Evolutionary conservation across 2,113 vertebrate genomes (phyloP), one percentile per base, ranked within the genome.

Genomic region (Sphaerodactylus townsendi): DNA sequence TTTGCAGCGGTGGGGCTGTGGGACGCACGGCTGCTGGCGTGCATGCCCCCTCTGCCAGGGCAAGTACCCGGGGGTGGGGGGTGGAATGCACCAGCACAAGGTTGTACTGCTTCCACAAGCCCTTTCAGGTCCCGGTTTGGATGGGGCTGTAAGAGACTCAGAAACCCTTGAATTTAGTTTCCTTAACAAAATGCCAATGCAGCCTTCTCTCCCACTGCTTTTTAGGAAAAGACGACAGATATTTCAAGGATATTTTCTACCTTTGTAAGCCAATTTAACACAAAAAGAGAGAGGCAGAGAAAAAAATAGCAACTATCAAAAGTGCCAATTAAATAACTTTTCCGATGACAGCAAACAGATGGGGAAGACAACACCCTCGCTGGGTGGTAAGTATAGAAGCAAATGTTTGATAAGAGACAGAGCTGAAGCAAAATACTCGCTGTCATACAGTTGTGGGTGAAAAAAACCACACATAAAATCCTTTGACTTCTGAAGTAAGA

Each of bases 281-380:
- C 37, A 77, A 80, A 37, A 37, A 56, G 17, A 88, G 87, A 72
- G 59, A 65, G 0, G 3, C 35, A 75, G 72, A n/a, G 15, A 56
- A 28, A 19, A 35, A 77, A 90, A 87, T 87, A 69, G 84, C 85
- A 88, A 87, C 92, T 87, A 81, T 11, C 71, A 86, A 87, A 88
- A 89, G 89, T 86, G 92, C 89, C 88, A 85, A 87, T 46, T 83
- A 87, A 89, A 91, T 93, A 92, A 48, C 56, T 46, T n/a, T 2
- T 72, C 85, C 33, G 86, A 19, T 84, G 92, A 84, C 88, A 89
- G 74, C 79, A 80, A 92, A 76, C 90, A 91, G 92, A 88, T 73
- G 81, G 89, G 88, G 70, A 76, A 50, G 41, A 37, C 41, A 86
- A 79, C 56, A 59, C 30, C 62, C 81, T 50, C 23, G 0, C 2